Evolutionary conservation across 2,888 invertebrate species (phyloP).

Genomic region (Rotaria socialis): DNA sequence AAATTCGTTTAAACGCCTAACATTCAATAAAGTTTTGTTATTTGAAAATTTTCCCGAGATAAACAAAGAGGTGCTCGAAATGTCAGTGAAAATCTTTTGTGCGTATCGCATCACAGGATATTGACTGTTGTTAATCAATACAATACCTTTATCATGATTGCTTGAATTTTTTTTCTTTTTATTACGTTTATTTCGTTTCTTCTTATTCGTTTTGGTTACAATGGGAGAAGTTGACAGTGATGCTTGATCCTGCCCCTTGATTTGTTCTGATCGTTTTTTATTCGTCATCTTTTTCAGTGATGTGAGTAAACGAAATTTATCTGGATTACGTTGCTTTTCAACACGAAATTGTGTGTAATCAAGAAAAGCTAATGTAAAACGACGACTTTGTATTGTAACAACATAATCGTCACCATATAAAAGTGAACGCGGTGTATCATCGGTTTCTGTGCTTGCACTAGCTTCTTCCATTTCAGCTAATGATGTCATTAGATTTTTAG

Average conservation of each 20-base stretch:
- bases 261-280: neutral
- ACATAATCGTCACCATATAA: slow-evolving; percentile 11
- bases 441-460: no score
- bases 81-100: no score
- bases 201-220: neutral
- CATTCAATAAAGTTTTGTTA: no score
- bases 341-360: slow-evolving; percentile 10
- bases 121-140: neutral
- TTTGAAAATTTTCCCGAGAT: no score
- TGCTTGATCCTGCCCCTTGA: neutral
- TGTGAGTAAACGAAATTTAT: neutral
- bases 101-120: no score
- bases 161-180: neutral
- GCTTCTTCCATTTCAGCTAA: neutral
- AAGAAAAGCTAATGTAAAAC: slow-evolving; percentile 2
- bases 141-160: neutral
- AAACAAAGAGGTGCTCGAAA: no score
- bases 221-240: neutral
- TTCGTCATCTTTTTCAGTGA: neutral
- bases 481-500: neutral
- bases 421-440: neutral
- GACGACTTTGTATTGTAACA: slow-evolving; percentile 11
- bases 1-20: no score
- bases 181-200: slow-evolving; percentile 1
- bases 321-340: neutral